Percentiles rank a stretch among this genome's conserved stretches.
Conservation (phyloP, 2,797 vertebrate species). For the Sparus aurata region DNA sequence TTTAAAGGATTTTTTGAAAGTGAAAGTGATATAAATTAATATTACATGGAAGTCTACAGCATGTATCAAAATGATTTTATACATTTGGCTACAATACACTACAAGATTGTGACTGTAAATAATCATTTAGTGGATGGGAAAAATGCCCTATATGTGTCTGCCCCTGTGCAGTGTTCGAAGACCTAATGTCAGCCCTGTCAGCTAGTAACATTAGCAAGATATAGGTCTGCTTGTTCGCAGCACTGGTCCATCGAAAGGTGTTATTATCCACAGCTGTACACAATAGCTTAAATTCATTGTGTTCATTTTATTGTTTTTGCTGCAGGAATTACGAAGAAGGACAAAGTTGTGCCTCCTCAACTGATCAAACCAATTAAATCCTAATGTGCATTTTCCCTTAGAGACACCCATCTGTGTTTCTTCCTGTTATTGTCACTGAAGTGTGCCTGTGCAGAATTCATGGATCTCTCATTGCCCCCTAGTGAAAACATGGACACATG, state of each 20-base stretch:
- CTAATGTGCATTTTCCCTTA: background rate
- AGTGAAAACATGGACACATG: conserved; percentile 33
- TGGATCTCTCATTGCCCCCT: conserved; percentile 63
- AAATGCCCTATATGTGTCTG: conserved; percentile 19
- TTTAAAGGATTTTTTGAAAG: background rate
- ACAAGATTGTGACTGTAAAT: background rate
- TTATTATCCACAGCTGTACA: background rate
- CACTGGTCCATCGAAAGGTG: background rate
- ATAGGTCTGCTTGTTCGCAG: conserved; percentile 8
- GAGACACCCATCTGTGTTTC: background rate
- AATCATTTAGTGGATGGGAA: background rate
- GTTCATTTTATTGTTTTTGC: background rate
- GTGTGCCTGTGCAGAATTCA: background rate
- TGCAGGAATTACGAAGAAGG: background rate
- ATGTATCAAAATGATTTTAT: background rate
- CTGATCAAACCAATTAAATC: conserved; percentile 16
- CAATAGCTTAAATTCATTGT: no score
- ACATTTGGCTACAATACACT: background rate
- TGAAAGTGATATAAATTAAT: background rate
- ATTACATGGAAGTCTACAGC: background rate
- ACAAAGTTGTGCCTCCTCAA: background rate
- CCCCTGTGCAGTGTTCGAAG: conserved; percentile 22
- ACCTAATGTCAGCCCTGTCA: conserved; percentile 45
- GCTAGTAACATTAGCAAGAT: background rate
- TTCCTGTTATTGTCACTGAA: conserved; percentile 11